phyloP scores from a whole-genome alignment of 2,797 vertebrate genomes.

The Apogon talboti region DNA sequence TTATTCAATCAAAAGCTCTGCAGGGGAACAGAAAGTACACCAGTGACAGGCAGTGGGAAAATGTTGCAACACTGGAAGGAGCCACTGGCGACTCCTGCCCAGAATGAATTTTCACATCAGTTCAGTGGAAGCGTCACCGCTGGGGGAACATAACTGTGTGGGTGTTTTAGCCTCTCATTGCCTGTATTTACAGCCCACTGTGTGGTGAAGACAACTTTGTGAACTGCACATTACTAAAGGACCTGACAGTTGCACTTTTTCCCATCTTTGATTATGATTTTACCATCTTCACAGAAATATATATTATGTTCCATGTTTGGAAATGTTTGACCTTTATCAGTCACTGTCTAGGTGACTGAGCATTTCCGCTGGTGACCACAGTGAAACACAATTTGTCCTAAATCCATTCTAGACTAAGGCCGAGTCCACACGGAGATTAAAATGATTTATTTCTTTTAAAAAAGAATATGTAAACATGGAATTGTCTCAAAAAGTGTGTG shows the following conservation, averaged over 20 bases:
- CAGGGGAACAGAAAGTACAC: conserved; percentile 20
- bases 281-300: not conserved
- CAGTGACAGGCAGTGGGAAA: conserved; percentile 45
- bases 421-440: too few relatives aligned
- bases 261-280: conserved; percentile 7
- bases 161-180: conserved; percentile 7
- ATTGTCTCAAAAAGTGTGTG: too few relatives aligned
- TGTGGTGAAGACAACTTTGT: conserved; percentile 2
- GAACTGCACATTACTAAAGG: not conserved
- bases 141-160: conserved; percentile 22
- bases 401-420: too few relatives aligned
- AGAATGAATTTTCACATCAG: conserved; percentile 34
- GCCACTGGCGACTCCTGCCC: conserved; percentile 17
- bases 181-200: conserved; percentile 10
- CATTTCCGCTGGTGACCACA: conserved; percentile 22
- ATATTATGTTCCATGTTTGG: not conserved
- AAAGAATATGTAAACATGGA: too few relatives aligned
- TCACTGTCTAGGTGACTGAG: conserved; percentile 12
- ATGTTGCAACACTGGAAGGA: conserved; percentile 44
- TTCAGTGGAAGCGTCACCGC: conserved; percentile 23
- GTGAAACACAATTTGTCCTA: too few relatives aligned
- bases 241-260: not conserved
- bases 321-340: conserved; percentile 3
- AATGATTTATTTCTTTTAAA: too few relatives aligned
- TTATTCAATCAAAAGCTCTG: conserved; percentile 26